A percentile compares a stretch with the other conserved stretches of the same genome.
Conservation (phyloP, 2,888 invertebrate species). For the Busseola fusca region DNA sequence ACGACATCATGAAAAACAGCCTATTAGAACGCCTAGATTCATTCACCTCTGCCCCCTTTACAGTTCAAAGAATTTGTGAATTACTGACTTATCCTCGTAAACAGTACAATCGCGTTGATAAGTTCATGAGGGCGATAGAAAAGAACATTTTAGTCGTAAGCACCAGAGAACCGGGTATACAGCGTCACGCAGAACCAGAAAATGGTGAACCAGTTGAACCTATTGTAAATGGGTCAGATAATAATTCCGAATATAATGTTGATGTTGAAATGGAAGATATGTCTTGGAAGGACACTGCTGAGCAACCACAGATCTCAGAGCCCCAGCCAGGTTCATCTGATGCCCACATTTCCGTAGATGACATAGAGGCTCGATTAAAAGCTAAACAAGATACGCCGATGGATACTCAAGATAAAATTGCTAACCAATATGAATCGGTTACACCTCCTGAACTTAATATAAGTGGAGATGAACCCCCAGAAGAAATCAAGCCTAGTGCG, state of each 20-base stretch:
- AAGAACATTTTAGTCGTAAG: slow-evolving; percentile 97
- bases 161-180: slow-evolving; percentile 91
- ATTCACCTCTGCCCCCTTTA: slow-evolving; percentile 97
- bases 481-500: slow-evolving; percentile 64
- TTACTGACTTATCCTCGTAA: slow-evolving; percentile 96
- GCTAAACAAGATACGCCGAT: slow-evolving; percentile 83
- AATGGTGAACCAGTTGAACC: slow-evolving; percentile 91
- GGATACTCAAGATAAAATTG: slow-evolving; percentile 74
- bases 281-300: slow-evolving; percentile 84
- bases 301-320: slow-evolving; percentile 73
- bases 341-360: slow-evolving; percentile 80
- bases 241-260: slow-evolving; percentile 87
- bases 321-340: slow-evolving; percentile 84
- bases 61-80: slow-evolving; percentile 98
- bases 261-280: slow-evolving; percentile 89
- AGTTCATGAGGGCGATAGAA: slow-evolving; percentile 98
- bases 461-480: slow-evolving; percentile 66
- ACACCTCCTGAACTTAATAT: slow-evolving; percentile 78
- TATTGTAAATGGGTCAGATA: slow-evolving; percentile 90
- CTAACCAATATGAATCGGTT: slow-evolving; percentile 76
- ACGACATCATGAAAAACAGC: slow-evolving; percentile 95
- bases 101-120: slow-evolving; percentile 98
- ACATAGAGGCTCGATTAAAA: slow-evolving; percentile 82
- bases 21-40: slow-evolving; percentile 94
- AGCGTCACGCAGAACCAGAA: slow-evolving; percentile 90